Percentiles rank a stretch among this genome's conserved stretches.
phyloP scores from a whole-genome alignment of 2,113 vertebrate genomes.

The Telmatochromis sp. region DNA sequence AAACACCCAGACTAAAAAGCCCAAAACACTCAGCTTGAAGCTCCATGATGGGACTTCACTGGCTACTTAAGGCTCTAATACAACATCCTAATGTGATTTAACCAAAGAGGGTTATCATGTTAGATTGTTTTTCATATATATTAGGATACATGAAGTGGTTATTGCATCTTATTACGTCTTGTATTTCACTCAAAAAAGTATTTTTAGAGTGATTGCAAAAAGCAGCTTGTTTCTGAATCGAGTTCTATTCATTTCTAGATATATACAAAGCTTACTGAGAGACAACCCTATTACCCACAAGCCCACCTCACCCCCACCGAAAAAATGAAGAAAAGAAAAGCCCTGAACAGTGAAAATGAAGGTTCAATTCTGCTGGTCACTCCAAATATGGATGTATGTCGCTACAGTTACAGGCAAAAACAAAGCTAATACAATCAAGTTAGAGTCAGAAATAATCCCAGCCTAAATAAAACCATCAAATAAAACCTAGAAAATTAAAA shows the following conservation, averaged over 20 bases:
- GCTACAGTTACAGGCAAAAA: background rate
- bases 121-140: background rate
- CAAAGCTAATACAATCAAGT: background rate
- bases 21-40: background rate
- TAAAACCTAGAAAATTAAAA: background rate
- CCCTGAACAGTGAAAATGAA: background rate
- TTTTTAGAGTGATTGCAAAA: background rate
- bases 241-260: background rate
- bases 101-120: background rate
- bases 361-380: background rate
- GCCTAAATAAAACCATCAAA: background rate
- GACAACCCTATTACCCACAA: background rate
- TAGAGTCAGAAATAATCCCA: background rate
- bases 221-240: background rate
- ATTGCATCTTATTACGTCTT: background rate
- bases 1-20: background rate
- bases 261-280: background rate
- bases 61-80: background rate
- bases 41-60: background rate
- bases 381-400: background rate
- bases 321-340: background rate
- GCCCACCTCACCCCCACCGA: rapidly evolving
- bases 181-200: background rate
- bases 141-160: background rate
- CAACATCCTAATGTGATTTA: background rate